A percentile compares a stretch with the other conserved stretches of the same genome.
phyloP scores from a whole-genome alignment of 2,113 vertebrate genomes.

The Pogona vitticeps region DNA sequence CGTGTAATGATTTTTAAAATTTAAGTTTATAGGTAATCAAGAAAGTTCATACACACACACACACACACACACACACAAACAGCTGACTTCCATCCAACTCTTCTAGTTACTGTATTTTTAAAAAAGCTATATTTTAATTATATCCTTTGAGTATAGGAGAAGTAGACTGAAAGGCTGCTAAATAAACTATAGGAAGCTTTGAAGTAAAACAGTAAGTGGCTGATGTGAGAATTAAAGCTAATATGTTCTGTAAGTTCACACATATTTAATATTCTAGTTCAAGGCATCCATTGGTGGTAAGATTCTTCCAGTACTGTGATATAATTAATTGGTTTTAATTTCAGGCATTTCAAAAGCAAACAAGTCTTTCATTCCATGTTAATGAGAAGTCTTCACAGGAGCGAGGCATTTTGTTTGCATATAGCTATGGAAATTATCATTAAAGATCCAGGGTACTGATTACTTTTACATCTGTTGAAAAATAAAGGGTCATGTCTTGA shows the following conservation, averaged over 20 bases:
- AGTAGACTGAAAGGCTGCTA: slow-evolving; percentile 41
- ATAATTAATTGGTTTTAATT: slow-evolving; percentile 66
- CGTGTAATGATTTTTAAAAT: background rate
- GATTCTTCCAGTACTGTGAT: slow-evolving; percentile 45
- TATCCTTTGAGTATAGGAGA: slow-evolving; percentile 31
- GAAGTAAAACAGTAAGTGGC: slow-evolving; percentile 52
- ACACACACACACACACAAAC: background rate
- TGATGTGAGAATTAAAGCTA: slow-evolving; percentile 69
- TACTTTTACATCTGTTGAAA: slow-evolving; percentile 46
- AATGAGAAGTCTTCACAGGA: slow-evolving; percentile 34
- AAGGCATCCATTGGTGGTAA: slow-evolving; percentile 52
- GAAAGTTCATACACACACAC: background rate
- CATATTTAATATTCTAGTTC: slow-evolving; percentile 57
- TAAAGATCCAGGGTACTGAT: background rate
- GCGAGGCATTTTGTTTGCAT: slow-evolving; percentile 53
- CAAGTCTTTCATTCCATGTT: slow-evolving; percentile 34
- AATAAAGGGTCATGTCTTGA: slow-evolving; percentile 2
- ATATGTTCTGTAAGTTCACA: slow-evolving; percentile 47
- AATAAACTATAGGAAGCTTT: slow-evolving; percentile 39
- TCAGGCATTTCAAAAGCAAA: slow-evolving; percentile 62
- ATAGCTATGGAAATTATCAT: slow-evolving; percentile 31
- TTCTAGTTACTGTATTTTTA: slow-evolving; percentile 31
- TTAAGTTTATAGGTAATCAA: slow-evolving; percentile 13
- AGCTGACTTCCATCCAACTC: slow-evolving; percentile 5
- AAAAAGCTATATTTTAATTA: slow-evolving; percentile 36